Base-by-base conservation (phyloP, 1,140 invertebrate genomes). In the Drosophila santomea region DNA sequence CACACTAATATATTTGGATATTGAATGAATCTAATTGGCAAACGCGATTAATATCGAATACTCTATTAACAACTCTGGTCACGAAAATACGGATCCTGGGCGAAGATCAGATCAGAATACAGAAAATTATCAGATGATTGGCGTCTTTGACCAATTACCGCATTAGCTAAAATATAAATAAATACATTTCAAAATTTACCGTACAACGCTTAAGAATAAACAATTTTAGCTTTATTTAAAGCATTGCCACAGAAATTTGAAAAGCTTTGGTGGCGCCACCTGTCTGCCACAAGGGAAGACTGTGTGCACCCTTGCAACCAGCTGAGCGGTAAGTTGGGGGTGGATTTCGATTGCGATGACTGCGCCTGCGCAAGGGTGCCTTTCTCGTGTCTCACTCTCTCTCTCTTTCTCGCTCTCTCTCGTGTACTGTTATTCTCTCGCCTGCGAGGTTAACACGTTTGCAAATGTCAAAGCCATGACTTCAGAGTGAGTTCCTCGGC, bases 401-500 rank as follows among this genome's bases (percentile, higher is more conserved):
- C 50, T 39, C 17, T 20, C 20, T 17, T 17, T 20, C 20, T 20
- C 20, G 11, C 35, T 10, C 39, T 62, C 57, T 58, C 35, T 69
- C 32, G 41, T 39, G 36, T 10, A 20, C 41, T 45, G 15, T 45
- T 32, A 20, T 20, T 58, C 60, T 52, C 50, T 6, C 28, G 48
- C 28, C 48, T 12, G 28, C 48, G 52, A 75, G 72, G 75, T 71
- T 69, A 79, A 64, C 50, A 48, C 64, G 48, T 55, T 55, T 61
- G 74, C 68, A 74, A 75, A 82, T 78, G 69, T 75, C 64, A 74
- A 47, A 83, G 63, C 45, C 52, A 72, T 74, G 78, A 85, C 74
- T 85, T 74, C 64, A 64, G 50, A 57, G 62, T 36, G 12, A 39
- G 25, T 48, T 62, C 67, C 48, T 55, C 43, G 56, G 17, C 17